These are phyloP conservation scores for Sabatieria punctata DNA, from an alignment of 2,888 invertebrate species.

Conservation along the genomic window DNA sequence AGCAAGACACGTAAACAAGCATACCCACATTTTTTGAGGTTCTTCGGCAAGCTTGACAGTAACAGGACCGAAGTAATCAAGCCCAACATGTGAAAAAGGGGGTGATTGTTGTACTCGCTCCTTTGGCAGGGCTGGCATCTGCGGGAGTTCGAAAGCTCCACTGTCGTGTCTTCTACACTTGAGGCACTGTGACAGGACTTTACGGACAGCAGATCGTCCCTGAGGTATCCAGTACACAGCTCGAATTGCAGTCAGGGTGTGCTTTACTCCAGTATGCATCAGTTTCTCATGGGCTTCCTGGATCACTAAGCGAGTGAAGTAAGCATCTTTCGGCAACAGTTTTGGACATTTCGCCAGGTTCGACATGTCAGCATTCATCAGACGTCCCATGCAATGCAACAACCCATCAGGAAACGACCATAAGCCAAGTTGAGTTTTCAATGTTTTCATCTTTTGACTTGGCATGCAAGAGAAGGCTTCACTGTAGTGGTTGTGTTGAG, in stretches of 20 bases:
- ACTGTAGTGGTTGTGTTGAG: too few relatives aligned
- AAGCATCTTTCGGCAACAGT: background rate
- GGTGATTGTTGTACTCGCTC: background rate
- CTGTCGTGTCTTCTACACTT: background rate
- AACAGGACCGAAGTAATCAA: background rate
- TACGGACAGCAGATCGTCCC: background rate
- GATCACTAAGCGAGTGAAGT: background rate
- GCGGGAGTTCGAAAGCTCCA: background rate
- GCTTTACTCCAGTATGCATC: background rate
- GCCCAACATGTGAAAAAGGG: background rate
- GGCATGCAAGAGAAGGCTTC: too few relatives aligned
- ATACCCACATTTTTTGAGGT: background rate
- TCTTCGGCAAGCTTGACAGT: background rate
- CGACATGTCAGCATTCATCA: too few relatives aligned
- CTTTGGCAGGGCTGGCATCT: background rate
- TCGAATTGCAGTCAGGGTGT: constrained; percentile 1
- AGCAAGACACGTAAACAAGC: constrained; percentile 3
- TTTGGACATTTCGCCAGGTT: background rate
- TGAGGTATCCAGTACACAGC: background rate
- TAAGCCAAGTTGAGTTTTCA: too few relatives aligned
- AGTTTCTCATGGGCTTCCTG: background rate
- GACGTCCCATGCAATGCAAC: too few relatives aligned
- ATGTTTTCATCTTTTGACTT: too few relatives aligned
- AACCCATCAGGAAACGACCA: too few relatives aligned
- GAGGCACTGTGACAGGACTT: background rate